phyloP scores from a whole-genome alignment of 2,113 vertebrate genomes.

The Alectura lathami region DNA sequence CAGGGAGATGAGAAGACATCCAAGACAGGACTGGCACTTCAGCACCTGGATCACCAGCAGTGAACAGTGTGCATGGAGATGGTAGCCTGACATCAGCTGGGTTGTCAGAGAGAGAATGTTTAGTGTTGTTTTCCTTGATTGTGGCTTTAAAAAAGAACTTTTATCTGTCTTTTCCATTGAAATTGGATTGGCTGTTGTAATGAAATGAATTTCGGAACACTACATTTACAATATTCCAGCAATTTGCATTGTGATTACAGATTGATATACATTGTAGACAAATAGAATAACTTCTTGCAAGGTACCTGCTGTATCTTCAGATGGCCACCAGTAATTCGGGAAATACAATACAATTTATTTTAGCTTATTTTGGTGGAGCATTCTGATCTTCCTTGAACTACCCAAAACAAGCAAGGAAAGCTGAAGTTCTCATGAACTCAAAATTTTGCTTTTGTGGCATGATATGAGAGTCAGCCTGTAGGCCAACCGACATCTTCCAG shows the following conservation, averaged over 20 bases:
- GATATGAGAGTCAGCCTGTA: not conserved
- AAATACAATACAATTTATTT: not conserved
- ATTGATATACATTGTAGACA: not conserved
- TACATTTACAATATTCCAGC: not conserved
- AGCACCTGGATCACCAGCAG: not conserved
- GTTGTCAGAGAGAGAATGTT: not conserved
- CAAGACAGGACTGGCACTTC: not conserved
- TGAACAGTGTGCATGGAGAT: not conserved
- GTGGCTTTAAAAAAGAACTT: not conserved
- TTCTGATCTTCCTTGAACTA: not conserved
- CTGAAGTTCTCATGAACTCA: not conserved
- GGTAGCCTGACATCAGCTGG: not conserved
- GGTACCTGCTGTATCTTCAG: not conserved
- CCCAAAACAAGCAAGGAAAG: not conserved
- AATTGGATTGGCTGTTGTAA: too few relatives aligned
- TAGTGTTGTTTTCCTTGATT: not conserved
- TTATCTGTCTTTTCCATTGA: not conserved
- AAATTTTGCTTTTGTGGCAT: not conserved
- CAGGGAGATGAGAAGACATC: not conserved
- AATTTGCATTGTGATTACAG: not conserved
- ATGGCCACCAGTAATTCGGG: not conserved
- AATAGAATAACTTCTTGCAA: too few relatives aligned
- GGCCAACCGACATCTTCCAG: not conserved
- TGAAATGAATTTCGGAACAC: not conserved
- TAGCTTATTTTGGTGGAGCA: not conserved